Base-by-base conservation (phyloP, 1,140 invertebrate genomes). In the Mizuhopecten yessoensis region DNA sequence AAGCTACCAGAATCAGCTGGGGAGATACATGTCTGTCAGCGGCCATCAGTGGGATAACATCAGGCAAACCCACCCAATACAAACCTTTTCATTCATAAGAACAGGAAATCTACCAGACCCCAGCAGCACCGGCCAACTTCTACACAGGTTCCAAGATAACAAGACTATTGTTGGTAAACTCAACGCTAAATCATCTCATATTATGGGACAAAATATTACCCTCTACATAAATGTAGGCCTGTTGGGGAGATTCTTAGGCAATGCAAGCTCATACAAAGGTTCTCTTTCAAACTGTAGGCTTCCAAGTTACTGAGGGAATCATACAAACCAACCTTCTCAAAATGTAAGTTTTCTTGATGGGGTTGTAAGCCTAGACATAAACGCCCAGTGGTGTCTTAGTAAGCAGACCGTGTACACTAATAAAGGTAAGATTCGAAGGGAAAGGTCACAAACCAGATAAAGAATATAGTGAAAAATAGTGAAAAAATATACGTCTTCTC, bases 11-110 rank as follows among this genome's bases (percentile, higher is more conserved):
- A 29, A 75, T 29, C 9, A n/a, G n/a, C 57, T 29, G 11, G 2
- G 57, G 57, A 45, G 42, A 45, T 45, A 45, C 17, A 17, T 75
- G 57, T 75, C 57, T 75, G 57, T 75, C 57, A 75, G 57, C 29
- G 11, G 57, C n/a, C 57, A 75, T 75, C 57, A 75, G 57, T 13
- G 29, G 57, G n/a, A 7, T n/a, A 75, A 0, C 20, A 75, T n/a
- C n/a, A n/a, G n/a, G n/a, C n/a, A n/a, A n/a, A n/a, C n/a, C n/a
- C n/a, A n/a, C n/a, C n/a, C n/a, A n/a, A n/a, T n/a, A 75, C 57
- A 75, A 23, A 75, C n/a, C 57, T n/a, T 29, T 75, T 75, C 57
- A 75, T 75, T 75, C 57, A 75, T 75, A n/a, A 75, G 36, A 39
- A 39, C 36, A 39, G 57, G 57, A 75, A 75, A 75, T 29, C 11